Conservation (phyloP, 2,113 vertebrate genomes). For the Festucalex cinctus region DNA sequence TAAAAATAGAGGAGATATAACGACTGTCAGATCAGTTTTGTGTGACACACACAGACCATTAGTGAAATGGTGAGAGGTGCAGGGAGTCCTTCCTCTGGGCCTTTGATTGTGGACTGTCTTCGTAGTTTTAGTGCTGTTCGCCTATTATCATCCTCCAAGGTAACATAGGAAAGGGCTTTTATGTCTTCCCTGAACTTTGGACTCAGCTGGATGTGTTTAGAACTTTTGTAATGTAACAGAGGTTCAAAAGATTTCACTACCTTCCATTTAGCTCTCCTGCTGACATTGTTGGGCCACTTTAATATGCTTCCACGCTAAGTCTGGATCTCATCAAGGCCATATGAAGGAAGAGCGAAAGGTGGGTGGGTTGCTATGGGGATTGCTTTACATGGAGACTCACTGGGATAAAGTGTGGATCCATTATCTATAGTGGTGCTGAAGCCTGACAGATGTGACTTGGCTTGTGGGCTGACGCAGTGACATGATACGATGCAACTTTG, state of each 20-base stretch:
- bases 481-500: slow-evolving; percentile 15
- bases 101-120: slow-evolving; percentile 75
- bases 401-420: slow-evolving; percentile 60
- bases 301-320: slow-evolving; percentile 74
- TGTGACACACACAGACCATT: slow-evolving; percentile 69
- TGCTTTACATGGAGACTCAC: slow-evolving; percentile 56
- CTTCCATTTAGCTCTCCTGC: slow-evolving; percentile 81
- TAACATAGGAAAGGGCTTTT: slow-evolving; percentile 73
- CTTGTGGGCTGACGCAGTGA: slow-evolving; percentile 43
- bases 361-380: slow-evolving; percentile 51
- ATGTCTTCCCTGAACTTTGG: slow-evolving; percentile 78
- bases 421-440: slow-evolving; percentile 63
- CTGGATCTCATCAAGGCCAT: slow-evolving; percentile 81
- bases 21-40: slow-evolving; percentile 51
- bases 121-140: slow-evolving; percentile 71
- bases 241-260: slow-evolving; percentile 81
- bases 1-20: slow-evolving; percentile 60
- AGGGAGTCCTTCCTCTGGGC: slow-evolving; percentile 61
- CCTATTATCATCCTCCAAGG: slow-evolving; percentile 76
- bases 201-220: slow-evolving; percentile 82
- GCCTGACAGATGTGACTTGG: slow-evolving; percentile 57
- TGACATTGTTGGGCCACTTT: slow-evolving; percentile 78
- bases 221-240: slow-evolving; percentile 80
- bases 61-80: slow-evolving; percentile 70
- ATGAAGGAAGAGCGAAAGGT: slow-evolving; percentile 63